These are phyloP conservation scores for Rhimphoctona megacephalus DNA, from an alignment of 2,888 invertebrate species.

Conservation along the genomic window DNA sequence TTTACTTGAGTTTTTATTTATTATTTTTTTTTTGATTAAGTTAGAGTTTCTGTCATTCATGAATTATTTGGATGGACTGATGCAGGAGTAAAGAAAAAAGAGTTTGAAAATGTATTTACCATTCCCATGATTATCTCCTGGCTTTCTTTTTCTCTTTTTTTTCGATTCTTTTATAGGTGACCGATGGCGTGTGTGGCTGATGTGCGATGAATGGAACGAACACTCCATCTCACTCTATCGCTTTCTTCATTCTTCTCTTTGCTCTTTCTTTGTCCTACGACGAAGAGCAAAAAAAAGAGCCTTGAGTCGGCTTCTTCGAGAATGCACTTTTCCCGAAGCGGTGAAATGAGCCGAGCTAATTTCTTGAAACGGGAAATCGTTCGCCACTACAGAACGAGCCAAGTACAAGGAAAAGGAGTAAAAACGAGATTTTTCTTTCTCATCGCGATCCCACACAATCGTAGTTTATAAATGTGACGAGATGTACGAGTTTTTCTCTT, in stretches of 20 bases:
- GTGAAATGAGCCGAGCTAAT: constrained; percentile 82
- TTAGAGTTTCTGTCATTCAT: too few relatives aligned
- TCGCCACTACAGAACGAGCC: constrained; percentile 35
- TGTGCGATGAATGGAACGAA: constrained; percentile 50
- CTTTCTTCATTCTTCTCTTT: constrained; percentile 8
- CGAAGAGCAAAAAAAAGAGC: constrained; percentile 31
- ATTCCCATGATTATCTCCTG: constrained; percentile 81
- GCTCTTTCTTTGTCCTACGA: constrained; percentile 42
- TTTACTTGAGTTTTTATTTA: not conserved
- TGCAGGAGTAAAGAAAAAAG: constrained; percentile 68
- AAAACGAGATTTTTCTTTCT: constrained; percentile 44
- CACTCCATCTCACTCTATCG: constrained; percentile 32
- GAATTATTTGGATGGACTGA: constrained; percentile 76
- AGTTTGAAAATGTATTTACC: constrained; percentile 80
- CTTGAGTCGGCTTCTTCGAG: constrained; percentile 68
- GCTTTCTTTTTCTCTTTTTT: constrained; percentile 65
- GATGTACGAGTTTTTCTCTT: constrained; percentile 31
- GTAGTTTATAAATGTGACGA: constrained; percentile 18
- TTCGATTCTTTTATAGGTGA: constrained; percentile 76
- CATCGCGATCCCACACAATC: constrained; percentile 16
- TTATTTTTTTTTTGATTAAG: too few relatives aligned
- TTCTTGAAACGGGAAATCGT: constrained; percentile 65
- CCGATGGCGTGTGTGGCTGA: constrained; percentile 75
- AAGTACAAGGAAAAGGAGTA: constrained; percentile 66
- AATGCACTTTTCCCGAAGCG: constrained; percentile 78